phyloP scores from a whole-genome alignment of 2,113 vertebrate species.

The Lagopus muta region DNA sequence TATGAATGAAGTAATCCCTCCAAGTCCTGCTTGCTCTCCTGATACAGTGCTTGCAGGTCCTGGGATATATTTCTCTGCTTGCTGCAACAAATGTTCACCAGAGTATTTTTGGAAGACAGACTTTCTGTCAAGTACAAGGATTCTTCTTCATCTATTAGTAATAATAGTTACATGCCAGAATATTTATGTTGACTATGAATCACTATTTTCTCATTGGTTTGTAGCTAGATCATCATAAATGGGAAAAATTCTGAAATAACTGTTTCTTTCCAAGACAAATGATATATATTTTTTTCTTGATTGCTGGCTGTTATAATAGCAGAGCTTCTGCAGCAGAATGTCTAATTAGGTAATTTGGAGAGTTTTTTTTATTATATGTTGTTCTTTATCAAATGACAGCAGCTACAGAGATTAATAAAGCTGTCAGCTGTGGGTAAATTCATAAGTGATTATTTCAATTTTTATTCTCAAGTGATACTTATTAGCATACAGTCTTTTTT shows the following conservation, averaged over 20 bases:
- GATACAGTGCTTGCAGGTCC: neutral
- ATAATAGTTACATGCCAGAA: neutral
- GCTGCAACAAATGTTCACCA: neutral
- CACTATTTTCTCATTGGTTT: slow-evolving; percentile 19
- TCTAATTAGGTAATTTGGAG: slow-evolving; percentile 73
- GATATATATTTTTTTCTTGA: slow-evolving; percentile 60
- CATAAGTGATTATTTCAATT: slow-evolving; percentile 61
- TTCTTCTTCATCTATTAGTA: slow-evolving; percentile 11
- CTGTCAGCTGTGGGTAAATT: slow-evolving; percentile 71
- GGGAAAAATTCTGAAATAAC: slow-evolving; percentile 10
- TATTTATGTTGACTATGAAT: neutral
- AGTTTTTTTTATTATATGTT: slow-evolving; percentile 70
- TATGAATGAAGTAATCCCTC: neutral
- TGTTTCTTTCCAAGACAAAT: slow-evolving; percentile 43
- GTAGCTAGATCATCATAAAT: slow-evolving; percentile 10
- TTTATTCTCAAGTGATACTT: slow-evolving; percentile 60
- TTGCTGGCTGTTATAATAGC: slow-evolving; percentile 60
- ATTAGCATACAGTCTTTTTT: slow-evolving; percentile 58
- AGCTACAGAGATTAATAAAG: slow-evolving; percentile 76
- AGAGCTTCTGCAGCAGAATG: slow-evolving; percentile 48
- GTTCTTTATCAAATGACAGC: slow-evolving; percentile 77
- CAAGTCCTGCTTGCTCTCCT: neutral
- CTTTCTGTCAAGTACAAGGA: neutral
- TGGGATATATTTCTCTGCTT: neutral
- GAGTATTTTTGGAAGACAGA: neutral